Evolutionary conservation across 2,797 vertebrate genomes (phyloP), one percentile per base, ranked within the genome.

Genomic region (Rhinogobio ventralis): DNA sequence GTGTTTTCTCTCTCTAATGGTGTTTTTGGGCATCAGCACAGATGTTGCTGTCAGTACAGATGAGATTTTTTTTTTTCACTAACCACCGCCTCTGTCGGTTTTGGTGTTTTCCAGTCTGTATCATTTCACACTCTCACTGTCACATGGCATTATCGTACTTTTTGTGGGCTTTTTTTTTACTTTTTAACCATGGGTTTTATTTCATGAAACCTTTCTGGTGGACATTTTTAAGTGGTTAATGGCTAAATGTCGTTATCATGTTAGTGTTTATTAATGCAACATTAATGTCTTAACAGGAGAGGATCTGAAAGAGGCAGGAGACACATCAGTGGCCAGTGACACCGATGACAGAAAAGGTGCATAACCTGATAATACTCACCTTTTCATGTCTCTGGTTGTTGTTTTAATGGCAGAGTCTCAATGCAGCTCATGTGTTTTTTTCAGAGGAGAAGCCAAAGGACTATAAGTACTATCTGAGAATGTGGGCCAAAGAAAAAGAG

Each of bases 401-500:
- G 19, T 23, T 74, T 75, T 55, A 55, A 36, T 62, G 45, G 28
- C 30, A 74, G 15, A 45, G 17, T 71, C 42, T 42, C 60, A 72
- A 45, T n/a, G n/a, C 25, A n/a, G 73, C 6, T 53, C 51, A 20
- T 36, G 15, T 83, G 20, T 82, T 42, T 66, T 75, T 92, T 92
- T 39, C 92, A 98, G 97, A 98, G 72, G 97, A 97, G 72, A 97
- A 96, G 89, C 93, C 96, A 46, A 96, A 97, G n/a, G 97, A 99
- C 92, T 99, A 98, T 64, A 96, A 94, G 83, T 98, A 98, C 90
- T 98, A 99, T 91, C 93, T 99, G 89, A 96, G 96, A 86, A 95
- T 98, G 94, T 99, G 98, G 98, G 97, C 98, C 85, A 96, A 95
- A 86, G 98, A 99, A 89, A 97, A 96, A 84, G 97, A 99, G 84